These are phyloP conservation scores for Radopholus similis DNA, from an alignment of 1,140 invertebrate species.

Conservation along the genomic window DNA sequence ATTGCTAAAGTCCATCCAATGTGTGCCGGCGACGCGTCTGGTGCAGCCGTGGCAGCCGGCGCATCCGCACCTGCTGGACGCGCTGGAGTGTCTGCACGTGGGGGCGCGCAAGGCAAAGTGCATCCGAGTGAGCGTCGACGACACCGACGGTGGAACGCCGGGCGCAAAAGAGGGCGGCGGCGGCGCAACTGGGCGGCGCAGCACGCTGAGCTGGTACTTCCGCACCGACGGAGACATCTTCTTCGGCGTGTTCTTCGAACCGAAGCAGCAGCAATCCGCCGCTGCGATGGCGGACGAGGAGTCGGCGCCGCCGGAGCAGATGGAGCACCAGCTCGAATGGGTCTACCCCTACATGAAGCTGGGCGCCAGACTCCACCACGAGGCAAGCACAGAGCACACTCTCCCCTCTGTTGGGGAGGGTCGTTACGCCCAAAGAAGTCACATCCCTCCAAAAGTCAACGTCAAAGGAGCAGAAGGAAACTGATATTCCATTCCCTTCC, in stretches of 20 bases:
- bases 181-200: not conserved
- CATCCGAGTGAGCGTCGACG: constrained; percentile 40
- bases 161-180: no score
- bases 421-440: no score
- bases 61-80: constrained; percentile 29
- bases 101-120: constrained; percentile 42
- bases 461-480: no score
- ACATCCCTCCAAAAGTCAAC: no score
- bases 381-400: constrained; percentile 12
- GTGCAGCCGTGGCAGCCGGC: constrained; percentile 44
- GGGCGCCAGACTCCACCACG: constrained; percentile 54
- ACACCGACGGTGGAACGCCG: no score
- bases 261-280: not conserved
- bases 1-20: constrained; percentile 48
- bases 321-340: constrained; percentile 43
- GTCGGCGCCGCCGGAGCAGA: not conserved
- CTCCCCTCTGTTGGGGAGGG: no score
- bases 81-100: constrained; percentile 46
- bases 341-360: constrained; percentile 57
- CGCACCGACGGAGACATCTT: constrained; percentile 55
- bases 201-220: constrained; percentile 56
- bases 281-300: not conserved
- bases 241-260: constrained; percentile 56
- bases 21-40: constrained; percentile 42
- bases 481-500: no score